Conservation (phyloP, 1,140 invertebrate species). For the Lerema accius region DNA sequence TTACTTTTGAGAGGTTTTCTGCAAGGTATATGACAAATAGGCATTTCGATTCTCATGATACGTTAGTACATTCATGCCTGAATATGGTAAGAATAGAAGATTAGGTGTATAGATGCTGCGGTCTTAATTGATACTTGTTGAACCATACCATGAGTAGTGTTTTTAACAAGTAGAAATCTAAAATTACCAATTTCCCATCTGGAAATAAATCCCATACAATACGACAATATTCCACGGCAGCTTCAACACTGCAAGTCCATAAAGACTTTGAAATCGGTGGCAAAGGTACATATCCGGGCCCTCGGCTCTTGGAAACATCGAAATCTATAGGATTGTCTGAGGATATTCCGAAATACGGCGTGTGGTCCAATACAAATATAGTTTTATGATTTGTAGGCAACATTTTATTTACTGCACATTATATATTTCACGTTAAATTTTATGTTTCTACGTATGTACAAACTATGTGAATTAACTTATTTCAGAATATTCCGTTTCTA, state of each 20-base stretch:
- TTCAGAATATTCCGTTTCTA: too few species aligned
- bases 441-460: too few species aligned
- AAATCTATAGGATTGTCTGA: conserved; percentile 94
- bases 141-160: too few species aligned
- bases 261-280: conserved; percentile 93
- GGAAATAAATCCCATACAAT: conserved; percentile 98
- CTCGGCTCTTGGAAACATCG: conserved; percentile 90
- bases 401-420: conserved; percentile 46
- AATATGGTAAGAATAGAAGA: too few species aligned
- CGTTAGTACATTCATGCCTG: too few species aligned
- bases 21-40: too few species aligned
- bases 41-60: too few species aligned
- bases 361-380: conserved; percentile 96
- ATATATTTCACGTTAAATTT: neutral
- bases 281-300: conserved; percentile 84
- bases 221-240: conserved; percentile 96
- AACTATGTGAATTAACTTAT: too few species aligned
- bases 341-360: conserved; percentile 93
- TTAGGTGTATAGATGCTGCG: too few species aligned
- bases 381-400: conserved; percentile 93
- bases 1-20: too few species aligned
- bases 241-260: conserved; percentile 97
- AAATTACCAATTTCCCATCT: conserved; percentile 89
- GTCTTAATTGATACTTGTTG: too few species aligned
- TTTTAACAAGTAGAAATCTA: neutral